Evolutionary conservation across 2,797 vertebrate genomes (phyloP), one percentile per base, ranked within the genome.

Genomic region (Orientallactaga sibirica): DNA sequence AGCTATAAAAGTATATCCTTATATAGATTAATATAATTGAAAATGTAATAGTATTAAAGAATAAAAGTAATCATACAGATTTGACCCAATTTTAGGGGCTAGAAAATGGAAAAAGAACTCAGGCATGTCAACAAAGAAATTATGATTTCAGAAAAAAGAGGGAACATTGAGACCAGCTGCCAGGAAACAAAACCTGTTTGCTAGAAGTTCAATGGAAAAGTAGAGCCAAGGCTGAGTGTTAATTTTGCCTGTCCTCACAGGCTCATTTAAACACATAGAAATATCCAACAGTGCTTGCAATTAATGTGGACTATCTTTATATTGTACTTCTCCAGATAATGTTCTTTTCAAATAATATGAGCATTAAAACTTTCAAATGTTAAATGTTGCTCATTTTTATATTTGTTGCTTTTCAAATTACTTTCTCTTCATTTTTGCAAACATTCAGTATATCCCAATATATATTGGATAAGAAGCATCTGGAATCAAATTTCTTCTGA

Each of bases 401-500:
- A 71, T 33, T 24, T 75, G 15, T 64, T 81, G 7, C 29, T 93
- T 94, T 94, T 79, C 25, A 43, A 86, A 48, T 71, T 85, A 85
- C 77, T 16, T 6, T 29, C 33, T 87, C 29, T 90, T 89, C 29
- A 11, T 62, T 88, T 95, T 83, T 20, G 4, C 20, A 82, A 68
- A 20, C 62, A 58, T 67, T 94, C 29, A 90, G 19, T 90, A 22
- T 76, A 55, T 58, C 12, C 91, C 70, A 43, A 7, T 64, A 14
- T 43, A 16, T 6, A 74, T 89, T 95, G 77, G 29, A 61, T 64
- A 96, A 96, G 92, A 97, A 94, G 82, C 93, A 96, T 91, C 80
- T 62, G 95, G 79, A 92, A 94, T 92, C 37, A 95, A 95, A 43
- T 79, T 93, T 92, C 6, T 33, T 94, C 96, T 96, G 93, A 62